Evolutionary conservation across 2,888 invertebrate species (phyloP), one percentile per base, ranked within the genome.

Genomic region (Thereva unica): DNA sequence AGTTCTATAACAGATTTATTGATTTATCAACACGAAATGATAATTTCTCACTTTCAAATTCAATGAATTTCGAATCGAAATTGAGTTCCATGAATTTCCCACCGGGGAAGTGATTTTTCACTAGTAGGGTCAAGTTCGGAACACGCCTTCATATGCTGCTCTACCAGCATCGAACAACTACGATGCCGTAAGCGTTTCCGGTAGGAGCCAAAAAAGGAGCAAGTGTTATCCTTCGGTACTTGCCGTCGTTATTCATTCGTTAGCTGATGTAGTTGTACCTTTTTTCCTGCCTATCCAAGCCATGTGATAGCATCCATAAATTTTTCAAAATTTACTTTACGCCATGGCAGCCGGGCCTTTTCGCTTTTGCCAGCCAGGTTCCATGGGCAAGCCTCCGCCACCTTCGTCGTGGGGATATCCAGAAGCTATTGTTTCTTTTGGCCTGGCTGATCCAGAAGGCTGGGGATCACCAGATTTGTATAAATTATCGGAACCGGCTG

Each of bases 311-410:
- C 10, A 12, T 35, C 59, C 10, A 59, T 59, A 59, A 59, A 59
- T 59, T 37, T 59, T 59, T 59, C 49, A 59, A 59, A 59, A 49
- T 59, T 59, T 59, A 59, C 59, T 59, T 59, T 59, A 59, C 59
- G 47, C 59, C 59, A 59, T 49, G 47, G 59, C 59, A 47, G 40
- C 45, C 47, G 47, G 37, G 49, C 49, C 49, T 59, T 59, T 59
- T 59, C 47, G 47, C 47, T 59, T 45, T 59, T 47, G 47, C 38
- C 49, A 10, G 23, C 35, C 42, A 23, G 35, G 37, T 38, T 37
- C 5, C 47, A 47, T 10, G 47, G 35, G 47, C 35, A 12, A 47
- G 5, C 7, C 38, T 10, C 37, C 10, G 37, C 59, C 12, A 37
- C 37, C 45, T 6, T 47, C 59, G 3, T 23, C 23, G 23, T 23